Evolutionary conservation across 1,140 invertebrate species (phyloP), one percentile per base, ranked within the genome.

Genomic region (Bombus terrestris): DNA sequence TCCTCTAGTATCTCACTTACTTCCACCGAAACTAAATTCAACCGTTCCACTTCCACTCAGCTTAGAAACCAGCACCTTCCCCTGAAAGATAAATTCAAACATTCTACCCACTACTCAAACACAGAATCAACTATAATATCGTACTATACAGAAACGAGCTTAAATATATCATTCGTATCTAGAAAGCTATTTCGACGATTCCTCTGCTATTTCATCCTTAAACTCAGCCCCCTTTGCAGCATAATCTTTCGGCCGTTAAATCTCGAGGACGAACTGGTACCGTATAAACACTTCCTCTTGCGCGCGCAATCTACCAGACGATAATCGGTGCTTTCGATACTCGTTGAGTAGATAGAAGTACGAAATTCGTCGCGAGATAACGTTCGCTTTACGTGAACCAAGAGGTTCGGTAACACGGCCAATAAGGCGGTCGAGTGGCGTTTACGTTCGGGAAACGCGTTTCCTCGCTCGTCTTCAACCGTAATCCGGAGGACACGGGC

Each of bases 401-500:
- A 39, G 69, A 35, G 15, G 25, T 71, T 25, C 22, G 32, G 35
- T 28, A 13, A 76, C 53, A 59, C 74, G 53, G 47, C 74, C 35
- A 76, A 76, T 76, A 59, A 76, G 74, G 25, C 53, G 47, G 35
- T 76, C 74, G 74, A 76, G 74, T 76, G 53, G 74, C 74, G 74
- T 76, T 57, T 76, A 59, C 47, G 74, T 59, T 35, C 35, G 35
- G 22, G 25, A 15, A 53, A 53, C 73, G 35, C 47, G 74, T 39
- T 76, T 9, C 13, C 47, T 53, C 47, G 47, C 47, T 35, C 73
- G 73, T 32, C 9, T 43, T 53, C 41, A 32, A 35, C 53, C 25
- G 74, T 76, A 76, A 76, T 76, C 74, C 47, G 32, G 15, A 62
- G 43, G 18, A 75, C 47, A 25, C 32, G 32, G 47, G 25, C 32